These are phyloP conservation scores for Gnatocerus cornutus DNA, from an alignment of 2,888 invertebrate genomes.

Conservation along the genomic window DNA sequence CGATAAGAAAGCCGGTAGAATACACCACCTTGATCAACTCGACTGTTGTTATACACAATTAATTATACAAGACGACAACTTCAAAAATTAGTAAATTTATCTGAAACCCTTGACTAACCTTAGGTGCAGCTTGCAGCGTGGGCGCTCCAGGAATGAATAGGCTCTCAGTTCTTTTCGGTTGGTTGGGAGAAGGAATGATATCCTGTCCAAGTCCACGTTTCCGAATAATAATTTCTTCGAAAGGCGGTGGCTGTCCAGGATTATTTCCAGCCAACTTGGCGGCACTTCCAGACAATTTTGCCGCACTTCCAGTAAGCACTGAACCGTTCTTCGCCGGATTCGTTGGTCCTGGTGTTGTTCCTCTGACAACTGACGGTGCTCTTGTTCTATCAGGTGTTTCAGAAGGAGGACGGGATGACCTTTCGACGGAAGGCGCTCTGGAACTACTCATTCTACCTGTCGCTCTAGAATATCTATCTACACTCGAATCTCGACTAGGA, in stretches of 20 bases:
- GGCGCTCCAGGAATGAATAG: conserved; percentile 80
- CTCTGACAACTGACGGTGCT: conserved; percentile 74
- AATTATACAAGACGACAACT: not conserved
- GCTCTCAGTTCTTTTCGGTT: conserved; percentile 94
- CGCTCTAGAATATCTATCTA: conserved; percentile 83
- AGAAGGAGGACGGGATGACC: conserved; percentile 66
- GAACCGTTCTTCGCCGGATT: conserved; percentile 77
- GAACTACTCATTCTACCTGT: conserved; percentile 77
- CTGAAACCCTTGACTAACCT: conserved; percentile 57
- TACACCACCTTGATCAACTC: not conserved
- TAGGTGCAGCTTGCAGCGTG: conserved; percentile 66
- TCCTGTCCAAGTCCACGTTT: conserved; percentile 90
- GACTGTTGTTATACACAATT: not conserved
- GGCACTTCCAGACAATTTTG: conserved; percentile 72
- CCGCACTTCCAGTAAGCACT: conserved; percentile 74
- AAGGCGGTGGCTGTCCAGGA: conserved; percentile 77
- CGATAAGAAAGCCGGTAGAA: not conserved
- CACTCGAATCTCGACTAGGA: conserved; percentile 90
- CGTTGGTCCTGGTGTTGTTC: conserved; percentile 63
- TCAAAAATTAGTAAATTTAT: not conserved
- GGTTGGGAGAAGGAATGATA: conserved; percentile 89
- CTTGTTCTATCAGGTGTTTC: conserved; percentile 71
- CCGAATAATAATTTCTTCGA: conserved; percentile 87
- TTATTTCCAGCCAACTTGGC: conserved; percentile 66
- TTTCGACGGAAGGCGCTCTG: conserved; percentile 86